Base-by-base conservation (phyloP, 53 echinoderm and acorn worm species). In the Mesocentrotus franciscanus region DNA sequence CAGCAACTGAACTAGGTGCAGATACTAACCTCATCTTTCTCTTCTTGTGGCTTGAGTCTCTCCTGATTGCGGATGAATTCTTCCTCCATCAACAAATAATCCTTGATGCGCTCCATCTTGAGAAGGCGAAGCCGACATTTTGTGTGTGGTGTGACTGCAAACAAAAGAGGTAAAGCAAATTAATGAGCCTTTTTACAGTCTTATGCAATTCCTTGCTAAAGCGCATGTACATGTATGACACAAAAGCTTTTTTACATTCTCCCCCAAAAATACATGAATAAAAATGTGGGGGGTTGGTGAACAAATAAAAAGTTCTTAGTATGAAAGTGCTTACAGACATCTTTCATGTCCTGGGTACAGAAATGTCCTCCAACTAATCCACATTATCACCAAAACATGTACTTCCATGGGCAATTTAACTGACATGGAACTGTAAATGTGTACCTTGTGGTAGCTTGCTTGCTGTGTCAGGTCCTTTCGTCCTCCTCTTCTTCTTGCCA, bases 11-110 rank as follows among this genome's bases (percentile, higher is more conserved):
- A 22, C 9, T 9, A 84, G 6, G 22, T 4, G 36, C 42, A 84
- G 39, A 1, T 58, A 92, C 96, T 13, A 59, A 97, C 99, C 97
- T 98, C 99, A 96, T 98, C 97, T 94, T 98, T 98, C 74, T 98
- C 99, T 89, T 98, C 99, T 92, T 98, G 99, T 95, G 99, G 99
- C 81, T 98, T 98, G 74, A 98, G 97, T 94, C 99, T 96, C 95
- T 98, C 99, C 93, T 99, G 99, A 89, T 99, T 99, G 58, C 99
- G 96, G 24, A 98, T 99, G 72, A 99, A 99, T 60, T 99, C 99
- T 85, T 99, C 99, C 95, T 99, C 99, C 99, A 99, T 99, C 92
- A 99, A 95, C 81, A 99, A 93, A 61, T 97, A 99, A 90, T 99
- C 99, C 68, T 99, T 99, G 95, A 99, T 99, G 18, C 99, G 95